Conservation (phyloP, 2,888 invertebrate species). For the Mesorhabditis spiculigera region DNA sequence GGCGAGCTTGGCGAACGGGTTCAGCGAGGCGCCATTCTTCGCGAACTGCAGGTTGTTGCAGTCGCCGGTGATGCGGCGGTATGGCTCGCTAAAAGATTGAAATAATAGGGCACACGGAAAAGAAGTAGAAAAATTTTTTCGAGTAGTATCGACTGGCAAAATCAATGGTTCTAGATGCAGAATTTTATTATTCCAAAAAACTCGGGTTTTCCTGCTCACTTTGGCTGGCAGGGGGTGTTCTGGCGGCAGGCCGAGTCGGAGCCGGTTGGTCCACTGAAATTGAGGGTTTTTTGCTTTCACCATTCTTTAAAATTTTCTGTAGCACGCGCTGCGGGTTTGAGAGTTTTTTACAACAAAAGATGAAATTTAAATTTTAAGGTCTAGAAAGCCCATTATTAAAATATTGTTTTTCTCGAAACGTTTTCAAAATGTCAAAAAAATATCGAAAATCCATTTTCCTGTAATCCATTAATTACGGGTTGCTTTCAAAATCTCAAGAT, state of each 20-base stretch:
- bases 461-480: too few species aligned
- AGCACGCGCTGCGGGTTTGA: too few species aligned
- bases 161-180: neutral
- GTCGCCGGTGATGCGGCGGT: constrained; percentile 69
- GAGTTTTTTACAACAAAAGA: too few species aligned
- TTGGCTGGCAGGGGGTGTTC: neutral
- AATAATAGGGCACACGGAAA: too few species aligned
- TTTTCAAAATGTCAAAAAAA: too few species aligned
- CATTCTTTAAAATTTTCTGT: neutral
- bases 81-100: constrained; percentile 17
- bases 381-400: too few species aligned
- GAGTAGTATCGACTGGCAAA: neutral
- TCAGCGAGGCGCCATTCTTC: constrained; percentile 2
- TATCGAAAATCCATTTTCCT: too few species aligned
- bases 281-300: neutral
- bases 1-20: neutral
- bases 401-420: too few species aligned
- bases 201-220: neutral
- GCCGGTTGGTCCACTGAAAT: neutral
- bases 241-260: neutral
- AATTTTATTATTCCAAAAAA: neutral
- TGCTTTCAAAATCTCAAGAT: too few species aligned
- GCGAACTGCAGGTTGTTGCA: constrained; percentile 71
- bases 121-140: too few species aligned
- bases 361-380: too few species aligned